A percentile compares a stretch with the other conserved stretches of the same genome.
These are phyloP conservation scores for Octopus bimaculoides DNA, from an alignment of 1,140 invertebrate genomes.

Conservation along the genomic window DNA sequence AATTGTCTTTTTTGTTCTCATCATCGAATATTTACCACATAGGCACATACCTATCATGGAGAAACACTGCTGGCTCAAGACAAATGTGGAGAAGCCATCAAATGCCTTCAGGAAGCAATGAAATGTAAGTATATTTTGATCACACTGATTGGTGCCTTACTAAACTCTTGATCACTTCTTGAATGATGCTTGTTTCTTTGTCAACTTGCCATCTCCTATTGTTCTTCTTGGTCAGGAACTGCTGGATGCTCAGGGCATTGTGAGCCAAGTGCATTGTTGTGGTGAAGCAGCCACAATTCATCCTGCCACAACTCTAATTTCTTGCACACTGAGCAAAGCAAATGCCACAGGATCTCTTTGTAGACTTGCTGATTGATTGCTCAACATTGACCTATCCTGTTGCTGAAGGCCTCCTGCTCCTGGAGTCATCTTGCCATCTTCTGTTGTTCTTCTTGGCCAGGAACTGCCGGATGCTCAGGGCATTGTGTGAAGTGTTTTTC, in stretches of 20 bases:
- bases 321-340: not conserved
- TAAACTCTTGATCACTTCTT: not conserved
- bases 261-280: too few relatives aligned
- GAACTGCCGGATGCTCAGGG: too few relatives aligned
- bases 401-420: too few relatives aligned
- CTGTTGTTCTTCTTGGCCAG: too few relatives aligned
- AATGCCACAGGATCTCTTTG: not conserved
- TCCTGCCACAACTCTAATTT: not conserved
- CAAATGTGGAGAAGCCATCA: conserved; percentile 72
- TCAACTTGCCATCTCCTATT: too few relatives aligned
- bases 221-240: too few relatives aligned
- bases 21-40: not conserved
- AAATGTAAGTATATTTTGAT: conserved; percentile 54
- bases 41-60: conserved; percentile 70
- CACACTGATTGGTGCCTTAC: not conserved
- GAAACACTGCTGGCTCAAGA: conserved; percentile 67
- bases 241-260: too few relatives aligned
- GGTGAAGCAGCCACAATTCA: too few relatives aligned
- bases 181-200: too few relatives aligned
- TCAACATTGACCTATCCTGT: not conserved
- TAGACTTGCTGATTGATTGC: conserved; percentile 1
- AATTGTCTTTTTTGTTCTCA: too few relatives aligned
- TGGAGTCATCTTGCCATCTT: too few relatives aligned
- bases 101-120: conserved; percentile 66
- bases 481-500: too few relatives aligned